Percentiles rank a stretch among this genome's conserved stretches.
These are phyloP conservation scores for Melanotaenia parkinsoni DNA, from an alignment of 2,797 vertebrate genomes.

Conservation along the genomic window DNA sequence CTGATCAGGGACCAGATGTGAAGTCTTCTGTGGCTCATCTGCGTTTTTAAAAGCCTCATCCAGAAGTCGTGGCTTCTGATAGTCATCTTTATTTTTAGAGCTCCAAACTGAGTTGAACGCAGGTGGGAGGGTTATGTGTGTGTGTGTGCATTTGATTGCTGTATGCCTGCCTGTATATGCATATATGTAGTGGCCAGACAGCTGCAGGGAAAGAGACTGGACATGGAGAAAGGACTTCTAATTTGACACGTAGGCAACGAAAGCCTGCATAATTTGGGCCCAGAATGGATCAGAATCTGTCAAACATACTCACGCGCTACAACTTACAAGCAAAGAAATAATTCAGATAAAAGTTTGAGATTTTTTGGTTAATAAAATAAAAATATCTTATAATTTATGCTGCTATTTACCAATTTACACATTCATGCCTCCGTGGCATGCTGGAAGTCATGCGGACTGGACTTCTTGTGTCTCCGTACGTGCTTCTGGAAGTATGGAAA, in stretches of 20 bases:
- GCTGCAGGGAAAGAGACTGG: slow-evolving; percentile 45
- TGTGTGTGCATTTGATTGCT: slow-evolving; percentile 24
- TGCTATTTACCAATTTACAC: slow-evolving; percentile 34
- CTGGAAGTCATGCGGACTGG: slow-evolving; percentile 43
- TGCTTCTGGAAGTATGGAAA: slow-evolving; percentile 31
- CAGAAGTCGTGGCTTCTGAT: slow-evolving; percentile 68
- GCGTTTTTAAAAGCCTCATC: slow-evolving; percentile 59
- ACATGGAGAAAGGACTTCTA: slow-evolving; percentile 30
- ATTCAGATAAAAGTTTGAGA: not conserved
- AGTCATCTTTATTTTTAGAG: slow-evolving; percentile 72
- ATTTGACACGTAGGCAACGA: slow-evolving; percentile 69
- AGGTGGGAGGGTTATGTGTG: slow-evolving; percentile 46
- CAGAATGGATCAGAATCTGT: slow-evolving; percentile 36
- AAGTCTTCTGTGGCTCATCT: slow-evolving; percentile 65
- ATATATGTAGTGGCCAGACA: slow-evolving; percentile 34
- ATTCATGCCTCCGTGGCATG: slow-evolving; percentile 24
- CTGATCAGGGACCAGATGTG: slow-evolving; percentile 72
- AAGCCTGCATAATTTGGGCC: slow-evolving; percentile 2
- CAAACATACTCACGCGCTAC: slow-evolving; percentile 18
- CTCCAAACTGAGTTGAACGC: slow-evolving; percentile 41
- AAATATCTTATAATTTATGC: not conserved
- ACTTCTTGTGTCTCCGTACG: slow-evolving; percentile 7
- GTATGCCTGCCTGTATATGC: slow-evolving; percentile 10
- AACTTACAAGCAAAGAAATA: not conserved
- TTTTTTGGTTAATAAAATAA: not conserved